A percentile compares a stretch with the other conserved stretches of the same genome.
These are phyloP conservation scores for Mellivora capensis DNA, from an alignment of 2,113 vertebrate genomes.

Conservation along the genomic window DNA sequence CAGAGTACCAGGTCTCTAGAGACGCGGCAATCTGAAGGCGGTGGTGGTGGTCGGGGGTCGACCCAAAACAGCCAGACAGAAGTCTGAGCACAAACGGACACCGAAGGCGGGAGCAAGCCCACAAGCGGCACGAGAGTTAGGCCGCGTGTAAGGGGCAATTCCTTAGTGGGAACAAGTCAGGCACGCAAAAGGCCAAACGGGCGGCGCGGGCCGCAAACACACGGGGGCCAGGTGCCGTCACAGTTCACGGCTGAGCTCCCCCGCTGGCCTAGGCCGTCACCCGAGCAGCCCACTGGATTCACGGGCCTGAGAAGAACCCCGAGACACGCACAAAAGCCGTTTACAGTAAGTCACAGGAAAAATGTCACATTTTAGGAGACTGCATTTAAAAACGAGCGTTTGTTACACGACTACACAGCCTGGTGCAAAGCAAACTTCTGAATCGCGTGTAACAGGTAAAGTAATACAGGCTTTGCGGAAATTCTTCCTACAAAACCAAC, in stretches of 20 bases:
- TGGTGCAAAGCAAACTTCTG: neutral
- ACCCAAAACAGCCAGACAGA: neutral
- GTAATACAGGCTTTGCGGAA: neutral
- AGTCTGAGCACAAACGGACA: neutral
- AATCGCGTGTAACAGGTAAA: neutral
- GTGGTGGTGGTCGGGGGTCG: neutral
- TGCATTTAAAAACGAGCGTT: neutral
- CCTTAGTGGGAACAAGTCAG: neutral
- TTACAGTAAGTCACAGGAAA: neutral
- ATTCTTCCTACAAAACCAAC: neutral
- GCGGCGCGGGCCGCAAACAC: neutral
- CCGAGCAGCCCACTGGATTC: neutral
- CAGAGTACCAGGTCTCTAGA: neutral
- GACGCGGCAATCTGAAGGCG: neutral
- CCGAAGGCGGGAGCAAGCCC: neutral
- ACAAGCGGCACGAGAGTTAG: neutral
- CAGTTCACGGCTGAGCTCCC: neutral
- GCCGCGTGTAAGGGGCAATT: neutral
- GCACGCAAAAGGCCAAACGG: neutral
- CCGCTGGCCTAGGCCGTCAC: constrained; percentile 20
- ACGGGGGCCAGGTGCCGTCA: neutral
- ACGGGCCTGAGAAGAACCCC: neutral
- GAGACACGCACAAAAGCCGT: neutral
- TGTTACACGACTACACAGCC: neutral
- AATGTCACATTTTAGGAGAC: neutral